These are phyloP conservation scores for Deroplatys truncata DNA, from an alignment of 2,888 invertebrate species.

Conservation along the genomic window DNA sequence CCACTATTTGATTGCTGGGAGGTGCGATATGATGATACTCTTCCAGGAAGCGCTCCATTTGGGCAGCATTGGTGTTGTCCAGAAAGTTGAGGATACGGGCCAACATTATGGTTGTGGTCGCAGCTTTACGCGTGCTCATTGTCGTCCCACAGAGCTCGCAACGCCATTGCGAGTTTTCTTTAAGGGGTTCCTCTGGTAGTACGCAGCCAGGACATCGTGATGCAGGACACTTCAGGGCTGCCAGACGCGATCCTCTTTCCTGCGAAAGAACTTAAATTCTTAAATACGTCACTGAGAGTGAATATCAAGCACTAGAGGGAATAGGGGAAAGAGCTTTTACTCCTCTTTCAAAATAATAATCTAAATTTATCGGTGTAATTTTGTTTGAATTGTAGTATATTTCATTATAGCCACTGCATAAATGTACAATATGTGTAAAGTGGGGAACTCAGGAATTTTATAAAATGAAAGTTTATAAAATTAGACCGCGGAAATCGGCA, in stretches of 20 bases:
- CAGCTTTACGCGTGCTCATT: slow-evolving; percentile 48
- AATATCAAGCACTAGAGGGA: no score
- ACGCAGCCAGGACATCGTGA: slow-evolving; percentile 51
- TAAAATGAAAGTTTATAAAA: no score
- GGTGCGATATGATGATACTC: slow-evolving; percentile 56
- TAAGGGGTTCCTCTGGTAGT: slow-evolving; percentile 55
- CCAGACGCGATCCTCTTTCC: slow-evolving; percentile 58
- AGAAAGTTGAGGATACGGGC: slow-evolving; percentile 53
- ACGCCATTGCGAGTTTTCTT: slow-evolving; percentile 52
- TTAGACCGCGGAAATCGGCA: no score
- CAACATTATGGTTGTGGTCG: slow-evolving; percentile 37
- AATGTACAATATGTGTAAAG: no score
- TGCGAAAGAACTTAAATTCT: slow-evolving; percentile 26
- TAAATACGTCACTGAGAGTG: no score
- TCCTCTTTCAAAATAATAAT: no score
- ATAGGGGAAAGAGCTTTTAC: no score
- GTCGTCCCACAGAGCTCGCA: slow-evolving; percentile 53
- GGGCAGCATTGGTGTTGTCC: slow-evolving; percentile 49
- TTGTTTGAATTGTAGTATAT: no score
- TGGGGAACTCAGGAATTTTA: no score
- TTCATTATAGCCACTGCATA: no score
- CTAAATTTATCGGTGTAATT: no score
- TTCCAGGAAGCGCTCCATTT: slow-evolving; percentile 54
- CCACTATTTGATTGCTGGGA: slow-evolving; percentile 55
- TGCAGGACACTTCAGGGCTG: slow-evolving; percentile 56